These are phyloP conservation scores for Caenorhabditis briggsae DNA, from an alignment of 1,140 invertebrate genomes.

Conservation along the genomic window DNA sequence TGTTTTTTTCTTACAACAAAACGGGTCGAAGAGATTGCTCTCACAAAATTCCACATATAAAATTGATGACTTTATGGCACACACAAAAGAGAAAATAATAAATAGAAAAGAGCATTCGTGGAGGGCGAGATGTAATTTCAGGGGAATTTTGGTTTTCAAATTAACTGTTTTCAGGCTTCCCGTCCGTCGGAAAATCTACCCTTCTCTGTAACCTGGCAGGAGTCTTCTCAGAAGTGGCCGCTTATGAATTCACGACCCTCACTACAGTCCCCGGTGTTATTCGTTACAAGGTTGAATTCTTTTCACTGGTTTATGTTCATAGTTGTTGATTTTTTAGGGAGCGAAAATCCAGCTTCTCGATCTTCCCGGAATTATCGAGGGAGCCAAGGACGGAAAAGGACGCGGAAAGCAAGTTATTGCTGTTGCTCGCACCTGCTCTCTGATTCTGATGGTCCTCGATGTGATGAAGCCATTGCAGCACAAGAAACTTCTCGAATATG, in stretches of 20 bases:
- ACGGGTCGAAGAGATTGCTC: background rate
- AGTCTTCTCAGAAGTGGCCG: slow-evolving; percentile 98
- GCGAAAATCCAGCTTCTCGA: slow-evolving; percentile 99
- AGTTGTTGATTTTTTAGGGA: slow-evolving; percentile 80
- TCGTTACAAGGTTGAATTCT: slow-evolving; percentile 86
- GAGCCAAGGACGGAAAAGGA: slow-evolving; percentile 99
- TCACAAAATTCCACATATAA: slow-evolving; percentile 33
- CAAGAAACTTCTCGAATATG: slow-evolving; percentile 94
- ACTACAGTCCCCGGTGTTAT: slow-evolving; percentile 99
- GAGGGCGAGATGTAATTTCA: background rate
- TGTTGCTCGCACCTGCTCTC: slow-evolving; percentile 95
- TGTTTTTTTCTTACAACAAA: slow-evolving; percentile 42
- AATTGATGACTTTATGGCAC: slow-evolving; percentile 38
- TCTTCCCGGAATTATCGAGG: slow-evolving; percentile 99
- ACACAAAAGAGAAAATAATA: background rate
- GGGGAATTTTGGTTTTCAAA: background rate
- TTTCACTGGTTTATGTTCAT: background rate
- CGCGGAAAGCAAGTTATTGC: slow-evolving; percentile 98
- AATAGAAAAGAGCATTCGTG: background rate
- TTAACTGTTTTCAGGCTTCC: slow-evolving; percentile 85
- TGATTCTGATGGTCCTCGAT: slow-evolving; percentile 98
- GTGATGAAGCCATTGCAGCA: slow-evolving; percentile 96
- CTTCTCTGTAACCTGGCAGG: slow-evolving; percentile 95
- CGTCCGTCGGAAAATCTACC: slow-evolving; percentile 98
- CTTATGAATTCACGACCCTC: slow-evolving; percentile 98